phyloP scores from a whole-genome alignment of 1,140 invertebrate species.

The Papilio xuthus region DNA sequence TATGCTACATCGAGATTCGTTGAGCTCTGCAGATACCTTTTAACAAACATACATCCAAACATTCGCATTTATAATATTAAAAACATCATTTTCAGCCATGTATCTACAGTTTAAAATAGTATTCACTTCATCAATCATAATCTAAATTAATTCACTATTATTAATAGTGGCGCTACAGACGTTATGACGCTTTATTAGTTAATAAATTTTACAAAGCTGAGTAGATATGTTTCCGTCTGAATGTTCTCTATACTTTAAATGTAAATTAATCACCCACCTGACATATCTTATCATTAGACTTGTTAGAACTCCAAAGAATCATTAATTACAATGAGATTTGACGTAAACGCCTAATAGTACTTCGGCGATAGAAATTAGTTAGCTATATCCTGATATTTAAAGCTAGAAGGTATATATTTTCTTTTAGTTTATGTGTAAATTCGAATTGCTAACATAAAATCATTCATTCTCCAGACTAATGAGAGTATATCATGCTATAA shows the following conservation, averaged over 20 bases:
- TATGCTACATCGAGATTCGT: too few relatives aligned
- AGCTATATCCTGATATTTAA: not conserved
- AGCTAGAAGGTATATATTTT: not conserved
- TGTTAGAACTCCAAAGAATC: not conserved
- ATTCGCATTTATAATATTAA: too few relatives aligned
- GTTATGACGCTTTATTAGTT: slow-evolving; percentile 8
- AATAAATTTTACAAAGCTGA: slow-evolving; percentile 4
- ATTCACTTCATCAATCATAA: not conserved
- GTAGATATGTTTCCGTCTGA: slow-evolving; percentile 13
- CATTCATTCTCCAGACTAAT: not conserved
- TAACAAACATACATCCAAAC: too few relatives aligned
- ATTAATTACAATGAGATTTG: slow-evolving; percentile 19
- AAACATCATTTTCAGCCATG: not conserved
- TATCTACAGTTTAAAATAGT: not conserved
- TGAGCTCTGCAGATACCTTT: too few relatives aligned
- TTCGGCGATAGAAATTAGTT: slow-evolving; percentile 12
- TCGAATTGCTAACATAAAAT: not conserved
- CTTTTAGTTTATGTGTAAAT: not conserved
- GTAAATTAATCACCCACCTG: slow-evolving; percentile 22
- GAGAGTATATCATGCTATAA: not conserved
- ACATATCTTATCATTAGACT: not conserved
- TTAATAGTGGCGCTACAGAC: not conserved
- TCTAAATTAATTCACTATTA: not conserved
- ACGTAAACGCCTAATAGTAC: slow-evolving; percentile 3
- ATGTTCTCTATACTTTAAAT: not conserved